A percentile compares a stretch with the other conserved stretches of the same genome.
Evolutionary conservation across 2,888 invertebrate genomes (phyloP).

Genomic region (Nemurella pictetii): DNA sequence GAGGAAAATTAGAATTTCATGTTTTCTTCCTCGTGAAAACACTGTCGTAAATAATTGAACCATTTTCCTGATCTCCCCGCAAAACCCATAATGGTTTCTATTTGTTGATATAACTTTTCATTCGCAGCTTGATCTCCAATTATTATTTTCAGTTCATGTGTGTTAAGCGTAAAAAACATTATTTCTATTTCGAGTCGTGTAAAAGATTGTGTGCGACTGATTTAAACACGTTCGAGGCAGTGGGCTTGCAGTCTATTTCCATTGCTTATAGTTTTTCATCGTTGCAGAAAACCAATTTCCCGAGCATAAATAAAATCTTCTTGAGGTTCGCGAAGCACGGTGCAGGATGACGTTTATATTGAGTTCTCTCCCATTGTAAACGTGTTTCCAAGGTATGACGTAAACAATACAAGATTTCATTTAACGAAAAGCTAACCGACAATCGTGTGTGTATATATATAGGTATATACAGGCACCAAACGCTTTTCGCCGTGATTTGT

Average conservation of each 20-base stretch:
- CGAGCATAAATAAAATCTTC: constrained; percentile 3
- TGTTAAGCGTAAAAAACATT: not conserved
- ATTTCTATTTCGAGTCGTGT: not conserved
- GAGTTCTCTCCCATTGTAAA: not conserved
- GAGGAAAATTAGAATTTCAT: not conserved
- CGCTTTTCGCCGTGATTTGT: not conserved
- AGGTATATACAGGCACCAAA: not conserved
- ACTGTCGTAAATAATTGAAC: not conserved
- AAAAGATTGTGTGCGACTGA: not conserved
- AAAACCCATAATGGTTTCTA: not conserved
- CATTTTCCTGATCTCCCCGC: not conserved
- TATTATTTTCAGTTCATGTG: not conserved
- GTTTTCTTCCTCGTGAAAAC: not conserved
- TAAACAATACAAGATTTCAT: not conserved
- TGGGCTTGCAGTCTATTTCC: not conserved
- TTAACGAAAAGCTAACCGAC: not conserved
- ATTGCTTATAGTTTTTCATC: not conserved
- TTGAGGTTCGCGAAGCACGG: not conserved
- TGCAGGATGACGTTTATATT: not conserved
- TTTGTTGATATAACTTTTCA: not conserved
- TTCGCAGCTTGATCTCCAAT: not conserved
- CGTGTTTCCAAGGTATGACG: not conserved
- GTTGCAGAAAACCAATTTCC: constrained; percentile 13
- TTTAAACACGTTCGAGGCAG: not conserved
- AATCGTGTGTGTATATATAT: not conserved